Evolutionary conservation across 2,113 vertebrate genomes (phyloP), one percentile per base, ranked within the genome.

Genomic region (Eulemur rufifrons): DNA sequence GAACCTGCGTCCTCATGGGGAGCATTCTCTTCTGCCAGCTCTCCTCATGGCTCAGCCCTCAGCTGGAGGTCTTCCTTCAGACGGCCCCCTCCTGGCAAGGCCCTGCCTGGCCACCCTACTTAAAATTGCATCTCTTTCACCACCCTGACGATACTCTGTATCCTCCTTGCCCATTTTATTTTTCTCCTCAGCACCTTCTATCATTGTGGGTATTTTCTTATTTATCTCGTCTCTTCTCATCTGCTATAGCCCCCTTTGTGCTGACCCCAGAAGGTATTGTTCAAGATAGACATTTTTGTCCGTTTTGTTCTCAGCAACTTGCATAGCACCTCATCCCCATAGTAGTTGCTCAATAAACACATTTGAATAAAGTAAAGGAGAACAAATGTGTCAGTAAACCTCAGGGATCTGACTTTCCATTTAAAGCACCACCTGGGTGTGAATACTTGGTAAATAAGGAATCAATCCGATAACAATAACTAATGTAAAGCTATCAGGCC

Each of bases 281-380:
- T 42, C n/a, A 83, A 71, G 64, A 73, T 21, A 81, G 8, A 77
- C 82, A 7, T 17, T 61, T 87, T 39, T 54, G 8, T 89, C 27
- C 61, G 25, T 80, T 89, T 92, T 71, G 25, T 63, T 94, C 81
- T 92, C 34, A 63, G n/a, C 34, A 81, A 29, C 12, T 69, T 84
- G 13, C n/a, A 52, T 25, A 81, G 25, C 0, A 0, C n/a, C 34
- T 71, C 5, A 61, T 8, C 21, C 54, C 47, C 27, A 61, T 11
- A 82, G 50, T 45, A 86, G 83, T 34, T 78, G 59, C n/a, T 80
- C 80, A 78, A 27, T 61, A 89, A 96, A 89, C 77, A 78, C 21
- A 39, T 95, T 78, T n/a, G 17, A 54, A 54, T 71, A 68, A 95
- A 81, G 71, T 47, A 69, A 6, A 80, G 18, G 1, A 54, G 18